These are phyloP conservation scores for Sciurus niger DNA, from an alignment of 2,113 vertebrate species.

Conservation along the genomic window DNA sequence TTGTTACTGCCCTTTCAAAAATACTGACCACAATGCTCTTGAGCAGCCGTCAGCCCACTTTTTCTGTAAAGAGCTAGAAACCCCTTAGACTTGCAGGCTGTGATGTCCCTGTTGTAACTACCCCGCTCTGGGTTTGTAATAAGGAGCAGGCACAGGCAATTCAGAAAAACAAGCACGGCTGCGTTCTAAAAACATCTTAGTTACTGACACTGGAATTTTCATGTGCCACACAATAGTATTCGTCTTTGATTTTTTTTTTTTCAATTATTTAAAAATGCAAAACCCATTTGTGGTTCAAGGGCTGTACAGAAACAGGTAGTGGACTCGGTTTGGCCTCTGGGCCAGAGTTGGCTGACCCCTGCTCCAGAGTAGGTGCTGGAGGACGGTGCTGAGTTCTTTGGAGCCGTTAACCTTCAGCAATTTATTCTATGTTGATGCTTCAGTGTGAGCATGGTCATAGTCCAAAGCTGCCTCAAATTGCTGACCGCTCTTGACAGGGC, in stretches of 20 bases:
- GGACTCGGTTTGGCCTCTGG: not conserved
- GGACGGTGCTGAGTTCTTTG: not conserved
- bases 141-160: not conserved
- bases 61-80: not conserved
- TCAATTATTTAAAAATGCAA: not conserved
- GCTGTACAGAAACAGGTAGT: not conserved
- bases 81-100: not conserved
- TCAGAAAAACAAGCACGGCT: fast-evolving
- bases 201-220: constrained; percentile 12
- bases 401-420: not conserved
- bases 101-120: not conserved
- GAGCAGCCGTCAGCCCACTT: not conserved
- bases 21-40: not conserved
- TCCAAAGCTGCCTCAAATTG: not conserved
- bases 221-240: not conserved
- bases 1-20: constrained; percentile 20
- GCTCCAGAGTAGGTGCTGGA: not conserved
- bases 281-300: not conserved
- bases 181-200: not conserved
- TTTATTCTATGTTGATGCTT: not conserved
- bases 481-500: not conserved
- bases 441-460: fast-evolving
- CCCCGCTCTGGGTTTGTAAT: not conserved
- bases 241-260: not conserved
- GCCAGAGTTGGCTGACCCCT: not conserved